These are phyloP conservation scores for Periparus ater DNA, from an alignment of 2,797 vertebrate genomes.

Conservation along the genomic window DNA sequence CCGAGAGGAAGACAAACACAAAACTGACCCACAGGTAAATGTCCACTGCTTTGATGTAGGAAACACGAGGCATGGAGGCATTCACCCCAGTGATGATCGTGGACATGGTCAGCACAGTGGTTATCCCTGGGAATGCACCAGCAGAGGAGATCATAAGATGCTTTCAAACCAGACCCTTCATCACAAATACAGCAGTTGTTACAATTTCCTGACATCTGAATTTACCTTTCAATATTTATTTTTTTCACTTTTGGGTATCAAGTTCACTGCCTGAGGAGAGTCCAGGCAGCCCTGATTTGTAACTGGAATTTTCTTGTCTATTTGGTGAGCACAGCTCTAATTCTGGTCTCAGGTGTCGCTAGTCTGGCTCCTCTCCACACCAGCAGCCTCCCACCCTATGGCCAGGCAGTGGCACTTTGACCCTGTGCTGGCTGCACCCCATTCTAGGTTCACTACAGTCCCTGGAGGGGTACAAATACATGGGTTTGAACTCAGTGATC, in stretches of 20 bases:
- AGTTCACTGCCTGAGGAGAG: neutral
- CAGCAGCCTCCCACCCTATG: neutral
- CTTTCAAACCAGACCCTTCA: neutral
- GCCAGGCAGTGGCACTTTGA: neutral
- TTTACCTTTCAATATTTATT: neutral
- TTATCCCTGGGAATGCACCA: conserved; percentile 69
- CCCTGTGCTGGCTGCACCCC: neutral
- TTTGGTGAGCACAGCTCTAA: neutral
- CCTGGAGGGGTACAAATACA: neutral
- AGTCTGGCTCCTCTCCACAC: neutral
- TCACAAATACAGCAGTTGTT: neutral
- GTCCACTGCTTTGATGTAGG: conserved; percentile 94
- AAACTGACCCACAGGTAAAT: conserved; percentile 96
- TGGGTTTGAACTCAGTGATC: neutral
- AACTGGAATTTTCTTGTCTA: neutral
- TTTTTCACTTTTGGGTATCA: neutral
- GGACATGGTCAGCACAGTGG: conserved; percentile 92
- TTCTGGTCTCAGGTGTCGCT: neutral
- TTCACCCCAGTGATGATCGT: conserved; percentile 95
- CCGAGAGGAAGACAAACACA: conserved; percentile 92
- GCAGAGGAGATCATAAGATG: neutral
- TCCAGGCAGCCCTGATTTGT: neutral
- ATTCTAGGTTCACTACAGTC: neutral
- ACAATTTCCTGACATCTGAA: neutral
- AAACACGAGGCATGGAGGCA: conserved; percentile 93